Conservation (phyloP, 1,140 invertebrate genomes). For the Cephus cinctus region DNA sequence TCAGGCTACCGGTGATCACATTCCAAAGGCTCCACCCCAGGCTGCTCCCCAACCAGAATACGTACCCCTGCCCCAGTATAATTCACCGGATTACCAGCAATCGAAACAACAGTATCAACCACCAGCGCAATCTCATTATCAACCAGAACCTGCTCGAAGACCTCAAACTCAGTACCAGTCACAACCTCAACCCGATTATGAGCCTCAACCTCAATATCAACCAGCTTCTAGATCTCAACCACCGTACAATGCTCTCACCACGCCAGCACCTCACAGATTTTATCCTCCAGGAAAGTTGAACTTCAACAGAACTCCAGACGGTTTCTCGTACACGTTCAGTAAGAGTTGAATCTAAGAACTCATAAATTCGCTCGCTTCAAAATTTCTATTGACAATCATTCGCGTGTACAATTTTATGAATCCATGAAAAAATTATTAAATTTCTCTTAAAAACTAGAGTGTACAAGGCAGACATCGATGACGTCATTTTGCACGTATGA, state of each 20-base stretch:
- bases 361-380: no score
- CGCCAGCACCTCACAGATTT: constrained; percentile 69
- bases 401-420: no score
- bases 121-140: constrained; percentile 54
- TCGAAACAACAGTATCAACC: constrained; percentile 10
- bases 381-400: no score
- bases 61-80: constrained; percentile 64
- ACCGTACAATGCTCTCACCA: constrained; percentile 62
- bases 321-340: constrained; percentile 79
- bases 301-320: constrained; percentile 80
- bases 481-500: no score
- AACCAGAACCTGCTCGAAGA: constrained; percentile 22
- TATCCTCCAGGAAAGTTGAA: constrained; percentile 79
- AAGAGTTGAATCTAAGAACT: constrained; percentile 51
- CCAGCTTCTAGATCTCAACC: constrained; percentile 40
- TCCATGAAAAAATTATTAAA: no score
- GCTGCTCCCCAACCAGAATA: constrained; percentile 62
- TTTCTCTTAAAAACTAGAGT: no score
- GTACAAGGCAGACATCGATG: no score
- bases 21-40: constrained; percentile 67
- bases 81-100: constrained; percentile 59
- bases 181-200: constrained; percentile 42
- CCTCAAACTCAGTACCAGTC: constrained; percentile 49
- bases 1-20: constrained; percentile 75
- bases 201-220: constrained; percentile 42